These are phyloP conservation scores for Erebia epiphron DNA, from an alignment of 2,888 invertebrate genomes.

Conservation along the genomic window DNA sequence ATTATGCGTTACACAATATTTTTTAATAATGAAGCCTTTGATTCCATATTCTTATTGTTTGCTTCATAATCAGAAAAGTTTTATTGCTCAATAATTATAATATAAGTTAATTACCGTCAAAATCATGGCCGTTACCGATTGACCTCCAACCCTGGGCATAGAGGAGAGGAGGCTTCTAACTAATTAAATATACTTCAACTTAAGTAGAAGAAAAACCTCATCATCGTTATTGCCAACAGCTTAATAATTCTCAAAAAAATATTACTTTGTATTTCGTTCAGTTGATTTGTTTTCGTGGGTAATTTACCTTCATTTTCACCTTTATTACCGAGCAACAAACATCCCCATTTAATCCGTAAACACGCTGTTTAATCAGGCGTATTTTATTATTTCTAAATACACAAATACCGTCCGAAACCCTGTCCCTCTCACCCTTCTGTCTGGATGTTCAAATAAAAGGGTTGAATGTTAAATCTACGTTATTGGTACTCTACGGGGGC, in stretches of 20 bases:
- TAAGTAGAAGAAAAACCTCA: not conserved
- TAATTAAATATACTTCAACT: no score
- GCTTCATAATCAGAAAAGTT: no score
- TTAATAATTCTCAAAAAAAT: not conserved
- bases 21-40: no score
- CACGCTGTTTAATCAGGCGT: slow-evolving; percentile 53
- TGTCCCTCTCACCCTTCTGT: slow-evolving; percentile 46
- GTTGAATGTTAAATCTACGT: slow-evolving; percentile 54
- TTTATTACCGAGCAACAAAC: slow-evolving; percentile 24
- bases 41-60: no score
- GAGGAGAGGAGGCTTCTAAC: no score
- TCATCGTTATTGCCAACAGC: not conserved
- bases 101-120: no score
- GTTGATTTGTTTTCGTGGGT: not conserved
- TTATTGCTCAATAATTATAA: no score
- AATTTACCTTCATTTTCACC: slow-evolving; percentile 24
- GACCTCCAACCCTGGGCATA: no score
- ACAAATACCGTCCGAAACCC: slow-evolving; percentile 53
- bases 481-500: slow-evolving; percentile 48
- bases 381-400: slow-evolving; percentile 58
- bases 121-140: no score
- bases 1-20: not conserved
- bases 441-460: slow-evolving; percentile 65
- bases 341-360: slow-evolving; percentile 32
- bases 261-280: slow-evolving; percentile 3